Evolutionary conservation across 2,888 invertebrate species (phyloP), one percentile per base, ranked within the genome.

Genomic region (Anthophora plumipes): DNA sequence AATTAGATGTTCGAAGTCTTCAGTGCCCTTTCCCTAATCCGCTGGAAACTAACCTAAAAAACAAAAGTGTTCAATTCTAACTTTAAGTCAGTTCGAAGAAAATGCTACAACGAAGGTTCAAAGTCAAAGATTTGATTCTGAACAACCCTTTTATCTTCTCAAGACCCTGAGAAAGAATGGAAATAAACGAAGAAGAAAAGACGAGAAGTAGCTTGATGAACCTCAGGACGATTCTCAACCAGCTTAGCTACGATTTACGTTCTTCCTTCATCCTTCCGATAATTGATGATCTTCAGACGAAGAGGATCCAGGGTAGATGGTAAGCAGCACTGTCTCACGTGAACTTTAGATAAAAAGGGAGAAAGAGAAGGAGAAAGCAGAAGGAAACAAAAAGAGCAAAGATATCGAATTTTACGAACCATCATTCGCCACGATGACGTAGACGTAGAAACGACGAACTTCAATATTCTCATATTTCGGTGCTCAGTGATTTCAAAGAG

Each of bases 401-500:
- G n/a, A 52, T 22, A 55, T 81, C 77, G 77, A 80, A 85, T 85
- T 86, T 75, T 80, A 81, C 83, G 85, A 79, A 72, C 75, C 57
- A 74, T 64, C 52, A 41, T 77, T 79, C 31, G 57, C 69, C 59
- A 71, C 31, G 31, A 31, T 22, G 78, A 70, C 76, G 69, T 78
- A 78, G 73, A 80, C 67, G 50, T 52, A 81, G 80, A 82, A 68
- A 76, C 54, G 71, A 68, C 71, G 64, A 68, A 54, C 60, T 69
- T 69, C 60, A 50, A 22, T 46, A 54, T 7, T 59, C 73, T 68
- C 54, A 48, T 71, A 20, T 39, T 55, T 76, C 75, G 78, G 76
- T 78, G 82, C 77, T 80, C 74, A 80, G 82, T 54, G 70, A 80
- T 54, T 72, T 72, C 72, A 63, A 82, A 85, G 41, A 60, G 39